phyloP scores from a whole-genome alignment of 1,140 invertebrate genomes.

The Leguminivora glycinivorella region DNA sequence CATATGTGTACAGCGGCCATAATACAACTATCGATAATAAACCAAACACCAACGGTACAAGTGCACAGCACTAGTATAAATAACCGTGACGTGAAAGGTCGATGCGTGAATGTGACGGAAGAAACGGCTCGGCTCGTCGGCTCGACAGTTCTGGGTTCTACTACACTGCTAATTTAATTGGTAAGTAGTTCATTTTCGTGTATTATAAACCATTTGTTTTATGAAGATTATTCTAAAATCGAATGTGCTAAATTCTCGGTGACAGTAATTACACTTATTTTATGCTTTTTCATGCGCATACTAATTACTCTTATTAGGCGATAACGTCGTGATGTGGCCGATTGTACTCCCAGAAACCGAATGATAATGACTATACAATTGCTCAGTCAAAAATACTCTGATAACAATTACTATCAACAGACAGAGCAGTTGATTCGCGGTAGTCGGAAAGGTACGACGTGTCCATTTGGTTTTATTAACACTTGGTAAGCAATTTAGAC shows the following conservation, averaged over 20 bases:
- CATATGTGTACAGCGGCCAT: too few species aligned
- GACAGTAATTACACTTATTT: background rate
- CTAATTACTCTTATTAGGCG: background rate
- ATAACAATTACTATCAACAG: conserved; percentile 2
- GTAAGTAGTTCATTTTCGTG: background rate
- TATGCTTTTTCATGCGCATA: background rate
- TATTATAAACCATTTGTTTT: background rate
- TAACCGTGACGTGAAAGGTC: background rate
- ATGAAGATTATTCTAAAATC: background rate
- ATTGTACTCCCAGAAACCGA: background rate
- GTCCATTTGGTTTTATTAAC: background rate
- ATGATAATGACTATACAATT: conserved; percentile 8
- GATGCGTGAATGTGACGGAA: background rate
- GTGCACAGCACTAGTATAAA: background rate
- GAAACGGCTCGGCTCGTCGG: background rate
- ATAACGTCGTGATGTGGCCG: background rate
- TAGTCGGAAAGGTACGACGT: conserved; percentile 1
- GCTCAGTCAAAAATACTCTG: conserved; percentile 5
- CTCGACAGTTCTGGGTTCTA: background rate
- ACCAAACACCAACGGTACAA: background rate
- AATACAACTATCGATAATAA: background rate
- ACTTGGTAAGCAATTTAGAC: conserved; percentile 8
- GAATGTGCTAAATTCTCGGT: background rate
- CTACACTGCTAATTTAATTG: background rate
- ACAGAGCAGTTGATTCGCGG: conserved; percentile 13